phyloP scores from a whole-genome alignment of 1,140 invertebrate genomes.

The Drosophila setifemur region DNA sequence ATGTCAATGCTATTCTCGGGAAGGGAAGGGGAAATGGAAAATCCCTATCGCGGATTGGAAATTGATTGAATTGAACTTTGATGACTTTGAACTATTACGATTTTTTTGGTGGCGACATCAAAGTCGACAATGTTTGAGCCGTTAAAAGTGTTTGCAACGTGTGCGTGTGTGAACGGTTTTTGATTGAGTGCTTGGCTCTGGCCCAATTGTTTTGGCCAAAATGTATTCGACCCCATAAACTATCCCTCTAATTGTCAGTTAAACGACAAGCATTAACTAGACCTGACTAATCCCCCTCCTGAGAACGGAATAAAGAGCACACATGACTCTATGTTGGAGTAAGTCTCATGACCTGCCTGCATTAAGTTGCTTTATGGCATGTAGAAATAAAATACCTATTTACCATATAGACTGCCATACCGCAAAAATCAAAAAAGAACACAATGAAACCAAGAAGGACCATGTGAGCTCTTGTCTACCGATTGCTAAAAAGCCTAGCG shows the following conservation, averaged over 20 bases:
- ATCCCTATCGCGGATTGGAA: slow-evolving; percentile 47
- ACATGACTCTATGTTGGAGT: slow-evolving; percentile 13
- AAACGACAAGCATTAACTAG: slow-evolving; percentile 42
- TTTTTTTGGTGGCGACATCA: slow-evolving; percentile 54
- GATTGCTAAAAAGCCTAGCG: slow-evolving; percentile 64
- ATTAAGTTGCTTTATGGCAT: slow-evolving; percentile 64
- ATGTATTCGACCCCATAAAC: slow-evolving; percentile 8
- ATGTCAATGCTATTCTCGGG: slow-evolving; percentile 54
- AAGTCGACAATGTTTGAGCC: slow-evolving; percentile 50
- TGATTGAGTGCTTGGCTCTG: slow-evolving; percentile 36
- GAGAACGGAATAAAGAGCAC: neutral
- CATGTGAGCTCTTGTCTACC: slow-evolving; percentile 35
- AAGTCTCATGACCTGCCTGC: slow-evolving; percentile 36
- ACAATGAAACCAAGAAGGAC: neutral
- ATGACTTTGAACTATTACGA: slow-evolving; percentile 67
- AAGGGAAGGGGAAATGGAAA: neutral
- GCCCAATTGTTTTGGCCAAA: slow-evolving; percentile 12
- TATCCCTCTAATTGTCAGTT: slow-evolving; percentile 44
- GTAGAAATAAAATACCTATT: slow-evolving; percentile 60
- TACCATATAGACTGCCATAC: slow-evolving; percentile 46
- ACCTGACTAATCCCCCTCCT: slow-evolving; percentile 7
- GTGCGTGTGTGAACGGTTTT: slow-evolving; percentile 14
- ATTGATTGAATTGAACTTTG: slow-evolving; percentile 80
- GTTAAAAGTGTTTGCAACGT: slow-evolving; percentile 18
- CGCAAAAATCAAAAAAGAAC: slow-evolving; percentile 7